Evolutionary conservation across 2,888 invertebrate species (phyloP).

Genomic region (Leptopilina syphax): DNA sequence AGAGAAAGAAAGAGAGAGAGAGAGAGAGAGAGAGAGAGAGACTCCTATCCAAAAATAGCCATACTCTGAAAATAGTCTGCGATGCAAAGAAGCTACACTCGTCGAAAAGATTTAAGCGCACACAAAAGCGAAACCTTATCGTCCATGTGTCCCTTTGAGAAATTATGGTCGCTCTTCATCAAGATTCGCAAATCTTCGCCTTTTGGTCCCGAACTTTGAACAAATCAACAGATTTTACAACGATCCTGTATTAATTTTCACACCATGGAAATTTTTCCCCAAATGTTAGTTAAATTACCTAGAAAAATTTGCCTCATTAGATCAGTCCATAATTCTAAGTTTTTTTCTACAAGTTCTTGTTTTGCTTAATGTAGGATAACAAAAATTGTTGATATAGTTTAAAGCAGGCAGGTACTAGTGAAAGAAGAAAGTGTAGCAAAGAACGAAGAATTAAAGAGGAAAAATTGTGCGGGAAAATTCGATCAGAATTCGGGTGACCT

Average conservation of each 20-base stretch:
- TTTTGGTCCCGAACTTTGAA: not conserved
- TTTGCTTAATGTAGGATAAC: too few relatives aligned
- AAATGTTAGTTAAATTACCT: too few relatives aligned
- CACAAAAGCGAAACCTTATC: slow-evolving; percentile 22
- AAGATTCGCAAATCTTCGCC: not conserved
- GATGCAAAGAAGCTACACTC: slow-evolving; percentile 54
- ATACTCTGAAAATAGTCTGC: slow-evolving; percentile 54
- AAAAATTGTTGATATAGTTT: too few relatives aligned
- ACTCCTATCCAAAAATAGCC: slow-evolving; percentile 53
- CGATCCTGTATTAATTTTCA: too few relatives aligned
- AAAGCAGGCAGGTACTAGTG: too few relatives aligned
- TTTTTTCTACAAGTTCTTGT: too few relatives aligned
- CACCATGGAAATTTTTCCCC: too few relatives aligned
- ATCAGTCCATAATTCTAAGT: too few relatives aligned
- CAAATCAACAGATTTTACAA: too few relatives aligned
- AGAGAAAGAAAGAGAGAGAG: slow-evolving; percentile 16
- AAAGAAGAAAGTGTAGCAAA: too few relatives aligned
- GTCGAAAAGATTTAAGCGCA: slow-evolving; percentile 54
- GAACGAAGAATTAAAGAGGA: not conserved
- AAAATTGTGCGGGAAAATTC: slow-evolving; percentile 58
- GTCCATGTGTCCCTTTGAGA: slow-evolving; percentile 24
- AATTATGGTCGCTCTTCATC: slow-evolving; percentile 31
- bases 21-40: too few relatives aligned
- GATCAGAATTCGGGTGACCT: slow-evolving; percentile 68
- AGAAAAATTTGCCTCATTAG: too few relatives aligned